phyloP scores from a whole-genome alignment of 2,113 vertebrate genomes.

The Strix aluco region DNA sequence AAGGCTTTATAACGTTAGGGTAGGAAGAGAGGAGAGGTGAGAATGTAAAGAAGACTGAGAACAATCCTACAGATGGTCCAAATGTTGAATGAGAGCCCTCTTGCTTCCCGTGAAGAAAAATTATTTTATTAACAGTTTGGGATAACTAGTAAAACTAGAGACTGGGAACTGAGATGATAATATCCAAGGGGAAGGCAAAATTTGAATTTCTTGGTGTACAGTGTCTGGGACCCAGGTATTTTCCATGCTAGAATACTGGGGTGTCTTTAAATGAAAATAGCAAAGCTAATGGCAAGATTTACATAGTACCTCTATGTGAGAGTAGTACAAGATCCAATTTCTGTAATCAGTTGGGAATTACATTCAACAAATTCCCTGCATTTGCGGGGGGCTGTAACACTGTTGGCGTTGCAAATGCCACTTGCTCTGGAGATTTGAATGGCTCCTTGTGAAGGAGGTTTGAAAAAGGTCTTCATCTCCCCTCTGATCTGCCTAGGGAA shows the following conservation, averaged over 20 bases:
- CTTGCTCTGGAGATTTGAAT: not conserved
- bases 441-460: not conserved
- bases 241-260: not conserved
- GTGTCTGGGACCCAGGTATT: not conserved
- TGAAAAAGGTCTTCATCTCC: not conserved
- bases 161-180: not conserved
- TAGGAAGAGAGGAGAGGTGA: not conserved
- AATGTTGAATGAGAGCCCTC: not conserved
- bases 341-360: not conserved
- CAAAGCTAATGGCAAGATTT: not conserved
- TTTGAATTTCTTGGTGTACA: not conserved
- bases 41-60: not conserved
- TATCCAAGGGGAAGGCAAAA: not conserved
- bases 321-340: not conserved
- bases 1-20: not conserved
- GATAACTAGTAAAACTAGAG: not conserved
- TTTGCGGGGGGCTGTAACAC: accelerated
- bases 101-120: not conserved
- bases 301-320: accelerated
- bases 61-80: not conserved
- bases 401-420: not conserved
- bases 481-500: not conserved
- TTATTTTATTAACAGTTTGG: not conserved
- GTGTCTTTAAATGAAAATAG: not conserved
- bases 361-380: not conserved